Evolutionary conservation across 2,797 vertebrate genomes (phyloP), one percentile per base, ranked within the genome.

Genomic region (Microchirus variegatus): DNA sequence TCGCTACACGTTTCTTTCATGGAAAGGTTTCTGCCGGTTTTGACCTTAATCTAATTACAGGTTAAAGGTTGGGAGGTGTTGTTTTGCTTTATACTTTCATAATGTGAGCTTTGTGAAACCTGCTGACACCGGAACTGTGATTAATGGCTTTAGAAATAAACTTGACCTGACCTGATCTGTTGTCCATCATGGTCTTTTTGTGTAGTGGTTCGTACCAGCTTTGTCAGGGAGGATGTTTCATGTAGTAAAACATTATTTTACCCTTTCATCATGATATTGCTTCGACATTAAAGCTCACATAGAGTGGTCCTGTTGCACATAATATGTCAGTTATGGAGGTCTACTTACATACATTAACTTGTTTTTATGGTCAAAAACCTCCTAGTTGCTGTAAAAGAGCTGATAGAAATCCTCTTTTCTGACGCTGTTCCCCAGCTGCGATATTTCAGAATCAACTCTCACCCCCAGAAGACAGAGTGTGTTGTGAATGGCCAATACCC

Each of bases 61-160:
- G 67, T 75, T 73, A 80, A 40, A 70, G 62, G 70, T 67, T 46
- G 47, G 15, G 19, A 54, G 65, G 64, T 59, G 47, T 52, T 68
- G 19, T 70, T 84, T 82, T 70, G 36, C 65, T 63, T 58, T 58
- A 49, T 67, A 43, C 66, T 53, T 75, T 67, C 38, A 66, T 77
- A 63, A 75, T 70, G 44, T 42, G 15, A 50, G 38, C 67, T 66
- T 73, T 56, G 63, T 49, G 42, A 69, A 69, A 55, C 53, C 72
- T 15, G 15, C 70, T 75, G 76, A 79, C 63, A 58, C 55, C 59
- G 57, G 37, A 67, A 50, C 67, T 73, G 59, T 83, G 82, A 83
- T 84, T 83, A 82, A 85, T 71, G 50, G 49, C 75, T 73, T 72
- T 61, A 77, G 69, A 84, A 75, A 81, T 81, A 81, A 82, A 84